Base-by-base conservation (phyloP, 2,888 invertebrate genomes). In the Mimachlamys varia region DNA sequence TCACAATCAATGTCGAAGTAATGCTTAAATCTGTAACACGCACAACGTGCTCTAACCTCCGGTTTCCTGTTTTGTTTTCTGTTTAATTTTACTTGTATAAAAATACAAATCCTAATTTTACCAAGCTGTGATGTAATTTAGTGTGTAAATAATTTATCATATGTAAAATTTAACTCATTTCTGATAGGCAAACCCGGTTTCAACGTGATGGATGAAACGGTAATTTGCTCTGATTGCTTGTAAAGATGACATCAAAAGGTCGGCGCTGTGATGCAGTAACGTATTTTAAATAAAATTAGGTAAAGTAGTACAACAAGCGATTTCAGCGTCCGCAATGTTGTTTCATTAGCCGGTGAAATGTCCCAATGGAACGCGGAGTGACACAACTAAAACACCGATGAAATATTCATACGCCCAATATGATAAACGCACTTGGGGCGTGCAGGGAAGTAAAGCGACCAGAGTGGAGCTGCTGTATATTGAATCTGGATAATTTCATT, bases 401-500 rank as follows among this genome's bases (percentile, higher is more conserved):
- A 76, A 76, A 76, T 76, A 76, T 76, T 76, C 27, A 76, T 76
- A 76, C 76, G 76, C 76, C 33, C 76, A 33, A 76, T 76, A 76
- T 76, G 76, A 76, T 76, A 76, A 76, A 76, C 76, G 76, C 76
- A 76, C 76, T 76, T 33, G 76, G 33, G 76, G 76, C 76, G 76
- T 76, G 76, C 33, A 76, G 76, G 27, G 76, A 76, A 12, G 76
- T 27, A 76, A 33, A 76, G 76, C 76, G 33, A 27, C 33, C 12
- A 27, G 76, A 76, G 15, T 33, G 76, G 76, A 76, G 76, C 27
- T 33, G 76, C 76, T 76, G 76, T 76, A 76, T 76, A 76, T 76
- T 76, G 76, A 76, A 76, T 76, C 76, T 76, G 76, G 76, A 76
- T 76, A 76, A 76, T 76, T 76, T 76, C 76, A 76, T 76, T 76